Conservation (phyloP, 2,797 vertebrate species). For the Lacerta agilis region DNA sequence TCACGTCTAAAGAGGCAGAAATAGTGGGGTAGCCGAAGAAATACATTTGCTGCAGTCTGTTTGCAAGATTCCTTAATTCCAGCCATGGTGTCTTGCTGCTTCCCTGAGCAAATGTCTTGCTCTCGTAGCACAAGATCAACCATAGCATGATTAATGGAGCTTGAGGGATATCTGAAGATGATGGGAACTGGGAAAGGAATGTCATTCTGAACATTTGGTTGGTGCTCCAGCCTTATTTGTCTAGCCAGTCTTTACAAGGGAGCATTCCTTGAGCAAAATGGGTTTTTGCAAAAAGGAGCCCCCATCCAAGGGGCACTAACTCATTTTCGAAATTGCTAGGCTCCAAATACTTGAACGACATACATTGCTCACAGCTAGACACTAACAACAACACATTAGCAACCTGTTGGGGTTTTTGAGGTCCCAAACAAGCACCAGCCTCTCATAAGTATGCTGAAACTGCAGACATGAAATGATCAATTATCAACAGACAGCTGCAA, state of each 20-base stretch:
- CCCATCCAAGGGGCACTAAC: conserved; percentile 44
- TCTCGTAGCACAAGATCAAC: conserved; percentile 63
- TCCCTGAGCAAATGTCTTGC: conserved; percentile 51
- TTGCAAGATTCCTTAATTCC: conserved; percentile 55
- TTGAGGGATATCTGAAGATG: conserved; percentile 50
- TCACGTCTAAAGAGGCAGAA: neutral
- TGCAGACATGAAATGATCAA: conserved; percentile 66
- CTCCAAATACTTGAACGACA: conserved; percentile 61
- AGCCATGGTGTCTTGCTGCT: conserved; percentile 42
- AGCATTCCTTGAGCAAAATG: conserved; percentile 47
- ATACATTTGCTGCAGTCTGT: conserved; percentile 49
- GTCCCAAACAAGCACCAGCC: conserved; percentile 64
- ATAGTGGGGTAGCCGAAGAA: neutral
- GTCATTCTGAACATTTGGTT: conserved; percentile 51
- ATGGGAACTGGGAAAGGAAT: conserved; percentile 66
- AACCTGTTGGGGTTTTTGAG: conserved; percentile 49
- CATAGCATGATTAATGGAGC: conserved; percentile 30
- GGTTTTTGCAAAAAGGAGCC: conserved; percentile 16
- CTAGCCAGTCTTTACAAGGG: conserved; percentile 46
- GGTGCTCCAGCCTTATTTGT: conserved; percentile 29
- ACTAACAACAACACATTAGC: conserved; percentile 54
- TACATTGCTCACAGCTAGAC: conserved; percentile 58
- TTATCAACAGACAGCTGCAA: conserved; percentile 75
- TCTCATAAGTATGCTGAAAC: conserved; percentile 75
- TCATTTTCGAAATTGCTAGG: conserved; percentile 48